phyloP scores from a whole-genome alignment of 1,140 invertebrate genomes.

The Hetaerina americana region DNA sequence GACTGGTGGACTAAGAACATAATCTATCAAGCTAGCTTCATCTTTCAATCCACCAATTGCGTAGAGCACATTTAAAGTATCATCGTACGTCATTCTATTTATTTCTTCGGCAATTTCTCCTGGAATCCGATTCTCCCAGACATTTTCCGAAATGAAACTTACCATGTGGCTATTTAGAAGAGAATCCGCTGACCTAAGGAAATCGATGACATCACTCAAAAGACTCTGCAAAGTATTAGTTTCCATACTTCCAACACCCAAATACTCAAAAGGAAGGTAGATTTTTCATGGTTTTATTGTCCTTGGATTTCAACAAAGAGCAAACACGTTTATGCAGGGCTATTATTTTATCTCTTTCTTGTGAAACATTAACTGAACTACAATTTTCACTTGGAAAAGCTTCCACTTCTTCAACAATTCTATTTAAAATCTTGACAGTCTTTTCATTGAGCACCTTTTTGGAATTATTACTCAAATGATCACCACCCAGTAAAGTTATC shows the following conservation, averaged over 20 bases:
- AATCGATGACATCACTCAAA: slow-evolving; percentile 38
- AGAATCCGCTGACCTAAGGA: slow-evolving; percentile 41
- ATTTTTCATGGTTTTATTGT: background rate
- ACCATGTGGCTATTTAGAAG: slow-evolving; percentile 67
- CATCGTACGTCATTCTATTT: too few species aligned
- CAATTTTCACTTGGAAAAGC: background rate
- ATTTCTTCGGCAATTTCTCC: slow-evolving; percentile 36
- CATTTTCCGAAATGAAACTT: slow-evolving; percentile 57
- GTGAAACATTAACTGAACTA: background rate
- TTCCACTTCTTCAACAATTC: background rate
- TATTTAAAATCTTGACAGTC: background rate
- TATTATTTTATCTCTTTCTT: background rate
- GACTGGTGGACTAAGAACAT: too few species aligned
- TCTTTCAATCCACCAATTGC: too few species aligned
- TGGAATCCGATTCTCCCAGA: slow-evolving; percentile 48
- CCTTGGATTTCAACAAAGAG: background rate
- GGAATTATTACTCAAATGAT: background rate
- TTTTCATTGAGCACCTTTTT: background rate
- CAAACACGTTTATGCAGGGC: background rate
- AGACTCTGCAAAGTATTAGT: slow-evolving; percentile 21
- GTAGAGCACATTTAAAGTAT: too few species aligned
- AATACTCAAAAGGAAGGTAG: background rate
- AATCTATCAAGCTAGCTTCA: too few species aligned
- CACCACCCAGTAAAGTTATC: background rate
- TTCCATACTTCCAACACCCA: background rate